Percentiles rank a stretch among this genome's conserved stretches.
phyloP scores from a whole-genome alignment of 2,888 invertebrate species.

The Cheilosia urbana region DNA sequence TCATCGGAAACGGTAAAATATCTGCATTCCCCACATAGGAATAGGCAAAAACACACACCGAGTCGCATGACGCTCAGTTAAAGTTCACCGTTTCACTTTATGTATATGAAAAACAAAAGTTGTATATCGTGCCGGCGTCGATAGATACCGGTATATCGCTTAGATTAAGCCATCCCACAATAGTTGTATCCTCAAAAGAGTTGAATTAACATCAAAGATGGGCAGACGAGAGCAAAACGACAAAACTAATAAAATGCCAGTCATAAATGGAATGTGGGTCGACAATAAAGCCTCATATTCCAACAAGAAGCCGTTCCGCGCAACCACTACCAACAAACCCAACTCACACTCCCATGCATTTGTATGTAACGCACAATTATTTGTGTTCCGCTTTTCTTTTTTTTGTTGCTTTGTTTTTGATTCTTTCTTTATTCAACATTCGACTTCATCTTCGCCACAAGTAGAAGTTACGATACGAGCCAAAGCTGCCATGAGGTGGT shows the following conservation, averaged over 20 bases:
- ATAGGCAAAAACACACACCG: not conserved
- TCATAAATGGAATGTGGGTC: conserved; percentile 74
- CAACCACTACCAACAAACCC: not conserved
- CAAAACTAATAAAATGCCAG: conserved; percentile 64
- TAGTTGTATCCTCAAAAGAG: conserved; percentile 42
- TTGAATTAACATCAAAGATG: conserved; percentile 36
- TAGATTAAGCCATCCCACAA: conserved; percentile 34
- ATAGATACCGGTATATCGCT: conserved; percentile 18
- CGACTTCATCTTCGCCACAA: conserved; percentile 41
- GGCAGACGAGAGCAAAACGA: not conserved
- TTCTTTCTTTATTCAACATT: conserved; percentile 35
- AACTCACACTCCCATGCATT: conserved; percentile 16
- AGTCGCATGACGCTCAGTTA: not conserved
- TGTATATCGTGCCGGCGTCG: conserved; percentile 14
- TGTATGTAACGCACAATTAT: conserved; percentile 51
- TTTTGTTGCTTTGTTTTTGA: conserved; percentile 18
- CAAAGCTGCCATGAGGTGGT: conserved; percentile 52
- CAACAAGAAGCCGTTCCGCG: conserved; percentile 27
- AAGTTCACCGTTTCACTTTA: conserved; percentile 41
- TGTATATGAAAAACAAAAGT: conserved; percentile 45
- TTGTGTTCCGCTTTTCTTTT: conserved; percentile 38
- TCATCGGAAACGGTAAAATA: too few relatives aligned
- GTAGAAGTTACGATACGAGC: conserved; percentile 48
- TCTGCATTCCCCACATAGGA: not conserved
- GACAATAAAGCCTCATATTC: conserved; percentile 55